phyloP scores from a whole-genome alignment of 2,888 invertebrate species.

The Teleogryllus oceanicus region DNA sequence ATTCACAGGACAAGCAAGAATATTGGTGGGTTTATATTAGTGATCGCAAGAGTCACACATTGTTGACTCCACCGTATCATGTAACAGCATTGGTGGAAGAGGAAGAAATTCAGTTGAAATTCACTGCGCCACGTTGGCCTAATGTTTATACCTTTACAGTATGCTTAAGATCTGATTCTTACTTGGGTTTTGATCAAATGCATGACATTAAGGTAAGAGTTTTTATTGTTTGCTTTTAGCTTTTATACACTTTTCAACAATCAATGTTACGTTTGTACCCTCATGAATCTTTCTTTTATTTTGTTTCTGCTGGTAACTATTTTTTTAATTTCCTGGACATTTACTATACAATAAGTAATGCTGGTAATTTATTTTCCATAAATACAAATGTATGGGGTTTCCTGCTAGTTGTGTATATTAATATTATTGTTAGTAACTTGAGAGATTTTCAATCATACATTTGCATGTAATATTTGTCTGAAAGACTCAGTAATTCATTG shows the following conservation, averaged over 20 bases:
- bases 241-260: not conserved
- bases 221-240: not conserved
- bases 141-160: slow-evolving; percentile 91
- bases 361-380: no score
- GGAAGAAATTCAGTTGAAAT: slow-evolving; percentile 91
- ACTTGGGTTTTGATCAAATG: slow-evolving; percentile 93
- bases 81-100: slow-evolving; percentile 85
- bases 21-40: slow-evolving; percentile 99
- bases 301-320: not conserved
- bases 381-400: no score
- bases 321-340: no score
- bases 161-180: slow-evolving; percentile 93
- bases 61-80: slow-evolving; percentile 90
- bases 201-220: slow-evolving; percentile 77
- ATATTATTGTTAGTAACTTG: no score
- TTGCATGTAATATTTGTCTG: no score
- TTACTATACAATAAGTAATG: no score
- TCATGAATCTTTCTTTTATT: not conserved
- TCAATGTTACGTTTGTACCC: not conserved
- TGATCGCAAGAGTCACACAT: slow-evolving; percentile 86
- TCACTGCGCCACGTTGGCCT: slow-evolving; percentile 93
- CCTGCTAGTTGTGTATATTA: no score
- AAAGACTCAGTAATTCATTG: no score
- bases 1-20: slow-evolving; percentile 79
- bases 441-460: no score